Conservation (phyloP, 2,113 vertebrate genomes). For the Pomatorhinus ruficollis region DNA sequence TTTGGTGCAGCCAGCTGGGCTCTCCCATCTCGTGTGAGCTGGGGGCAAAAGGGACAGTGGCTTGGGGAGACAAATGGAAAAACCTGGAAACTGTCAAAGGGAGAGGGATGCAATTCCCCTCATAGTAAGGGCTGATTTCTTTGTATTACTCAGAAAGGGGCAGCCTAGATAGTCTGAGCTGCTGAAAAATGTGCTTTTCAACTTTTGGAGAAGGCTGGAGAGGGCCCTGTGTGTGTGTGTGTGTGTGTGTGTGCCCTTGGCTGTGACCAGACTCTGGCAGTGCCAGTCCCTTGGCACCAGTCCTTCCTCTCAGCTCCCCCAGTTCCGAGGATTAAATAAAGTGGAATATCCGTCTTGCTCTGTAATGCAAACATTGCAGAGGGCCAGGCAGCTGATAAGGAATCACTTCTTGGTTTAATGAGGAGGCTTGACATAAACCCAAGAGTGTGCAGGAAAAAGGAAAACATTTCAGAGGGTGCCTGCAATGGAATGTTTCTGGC, state of each 20-base stretch:
- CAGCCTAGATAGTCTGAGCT: background rate
- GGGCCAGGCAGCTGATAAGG: background rate
- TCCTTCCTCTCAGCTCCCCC: background rate
- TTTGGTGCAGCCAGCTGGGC: background rate
- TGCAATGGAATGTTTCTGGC: background rate
- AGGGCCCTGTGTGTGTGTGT: background rate
- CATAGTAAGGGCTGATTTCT: background rate
- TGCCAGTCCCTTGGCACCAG: background rate
- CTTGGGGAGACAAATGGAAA: background rate
- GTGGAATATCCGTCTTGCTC: background rate
- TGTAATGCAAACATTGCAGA: background rate
- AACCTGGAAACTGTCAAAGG: background rate
- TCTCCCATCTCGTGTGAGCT: rapidly evolving
- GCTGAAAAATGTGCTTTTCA: background rate
- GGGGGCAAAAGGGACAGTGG: background rate
- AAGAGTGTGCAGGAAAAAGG: background rate
- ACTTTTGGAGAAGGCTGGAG: background rate
- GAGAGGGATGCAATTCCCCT: background rate
- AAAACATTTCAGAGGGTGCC: background rate
- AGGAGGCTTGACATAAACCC: background rate
- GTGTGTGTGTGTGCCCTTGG: background rate
- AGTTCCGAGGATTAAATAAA: background rate
- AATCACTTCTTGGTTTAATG: background rate
- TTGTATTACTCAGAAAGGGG: background rate
- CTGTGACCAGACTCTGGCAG: background rate